Evolutionary conservation across 2,888 invertebrate species (phyloP).

Genomic region (Machimus rusticus): DNA sequence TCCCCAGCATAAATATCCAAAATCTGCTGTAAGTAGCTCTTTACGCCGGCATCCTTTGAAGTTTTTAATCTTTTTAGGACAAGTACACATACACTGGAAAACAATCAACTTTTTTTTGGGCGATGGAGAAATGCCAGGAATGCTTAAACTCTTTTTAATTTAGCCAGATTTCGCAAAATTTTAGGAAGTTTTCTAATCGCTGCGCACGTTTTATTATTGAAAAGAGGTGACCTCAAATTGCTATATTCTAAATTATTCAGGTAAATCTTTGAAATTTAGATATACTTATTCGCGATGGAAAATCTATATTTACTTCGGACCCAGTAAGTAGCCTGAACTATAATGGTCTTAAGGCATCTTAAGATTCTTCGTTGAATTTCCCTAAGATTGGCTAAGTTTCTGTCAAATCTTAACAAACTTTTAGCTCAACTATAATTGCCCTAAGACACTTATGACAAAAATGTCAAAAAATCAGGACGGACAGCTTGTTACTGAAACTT

Average conservation of each 20-base stretch:
- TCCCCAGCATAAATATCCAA: neutral
- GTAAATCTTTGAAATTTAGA: neutral
- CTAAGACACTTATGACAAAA: too few relatives aligned
- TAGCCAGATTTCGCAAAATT: neutral
- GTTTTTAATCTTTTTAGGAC: neutral
- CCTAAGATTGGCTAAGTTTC: too few relatives aligned
- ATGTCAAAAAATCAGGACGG: too few relatives aligned
- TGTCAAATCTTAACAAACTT: too few relatives aligned
- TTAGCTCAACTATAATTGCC: too few relatives aligned
- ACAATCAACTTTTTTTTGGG: neutral
- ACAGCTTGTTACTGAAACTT: too few relatives aligned
- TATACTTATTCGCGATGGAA: neutral
- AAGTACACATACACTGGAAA: neutral
- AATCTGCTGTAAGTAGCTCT: neutral
- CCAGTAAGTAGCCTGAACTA: too few relatives aligned
- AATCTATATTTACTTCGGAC: neutral
- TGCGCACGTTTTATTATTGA: neutral
- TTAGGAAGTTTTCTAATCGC: neutral
- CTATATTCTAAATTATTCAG: neutral
- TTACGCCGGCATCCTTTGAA: neutral
- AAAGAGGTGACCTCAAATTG: neutral
- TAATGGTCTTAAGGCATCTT: too few relatives aligned
- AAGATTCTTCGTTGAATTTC: too few relatives aligned
- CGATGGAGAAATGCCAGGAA: neutral
- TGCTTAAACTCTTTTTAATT: neutral